These are phyloP conservation scores for Drosophila pruinosa DNA, from an alignment of 1,140 invertebrate species.

Conservation along the genomic window DNA sequence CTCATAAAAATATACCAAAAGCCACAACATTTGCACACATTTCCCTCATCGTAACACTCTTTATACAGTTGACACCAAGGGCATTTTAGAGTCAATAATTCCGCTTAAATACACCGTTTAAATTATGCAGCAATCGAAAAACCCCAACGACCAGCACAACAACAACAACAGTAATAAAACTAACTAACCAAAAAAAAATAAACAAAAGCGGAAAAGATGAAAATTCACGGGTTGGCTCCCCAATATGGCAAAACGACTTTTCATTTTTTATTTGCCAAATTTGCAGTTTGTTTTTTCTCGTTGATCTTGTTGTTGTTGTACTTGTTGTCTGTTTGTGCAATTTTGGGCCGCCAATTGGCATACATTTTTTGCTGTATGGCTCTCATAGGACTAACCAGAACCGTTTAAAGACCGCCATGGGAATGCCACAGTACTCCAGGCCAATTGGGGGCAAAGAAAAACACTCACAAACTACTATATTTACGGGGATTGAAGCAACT, in stretches of 20 bases:
- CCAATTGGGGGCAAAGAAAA: constrained; percentile 21
- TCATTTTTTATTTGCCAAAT: constrained; percentile 47
- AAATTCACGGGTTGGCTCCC: constrained; percentile 48
- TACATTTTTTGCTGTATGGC: constrained; percentile 13
- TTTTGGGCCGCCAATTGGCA: constrained; percentile 47
- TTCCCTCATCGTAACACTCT: not conserved
- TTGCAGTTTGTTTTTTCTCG: constrained; percentile 25
- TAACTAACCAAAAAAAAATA: constrained; percentile 30
- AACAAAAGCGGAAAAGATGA: constrained; percentile 34
- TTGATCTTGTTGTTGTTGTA: constrained; percentile 23
- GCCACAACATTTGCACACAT: not conserved
- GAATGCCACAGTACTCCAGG: constrained; percentile 42
- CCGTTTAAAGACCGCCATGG: constrained; percentile 71
- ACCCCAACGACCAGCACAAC: constrained; percentile 20
- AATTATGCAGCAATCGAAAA: constrained; percentile 59
- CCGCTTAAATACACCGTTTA: constrained; percentile 68
- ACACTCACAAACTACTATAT: constrained; percentile 23
- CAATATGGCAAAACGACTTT: constrained; percentile 64
- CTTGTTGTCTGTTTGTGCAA: constrained; percentile 27
- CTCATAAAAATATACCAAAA: not conserved
- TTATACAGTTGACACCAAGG: not conserved
- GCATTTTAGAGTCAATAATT: constrained; percentile 69
- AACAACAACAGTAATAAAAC: constrained; percentile 12
- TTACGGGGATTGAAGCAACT: not conserved
- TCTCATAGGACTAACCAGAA: constrained; percentile 30